Percentiles rank a stretch among this genome's conserved stretches.
These are phyloP conservation scores for Corythornis cristatus DNA, from an alignment of 2,113 vertebrate species.

Conservation along the genomic window DNA sequence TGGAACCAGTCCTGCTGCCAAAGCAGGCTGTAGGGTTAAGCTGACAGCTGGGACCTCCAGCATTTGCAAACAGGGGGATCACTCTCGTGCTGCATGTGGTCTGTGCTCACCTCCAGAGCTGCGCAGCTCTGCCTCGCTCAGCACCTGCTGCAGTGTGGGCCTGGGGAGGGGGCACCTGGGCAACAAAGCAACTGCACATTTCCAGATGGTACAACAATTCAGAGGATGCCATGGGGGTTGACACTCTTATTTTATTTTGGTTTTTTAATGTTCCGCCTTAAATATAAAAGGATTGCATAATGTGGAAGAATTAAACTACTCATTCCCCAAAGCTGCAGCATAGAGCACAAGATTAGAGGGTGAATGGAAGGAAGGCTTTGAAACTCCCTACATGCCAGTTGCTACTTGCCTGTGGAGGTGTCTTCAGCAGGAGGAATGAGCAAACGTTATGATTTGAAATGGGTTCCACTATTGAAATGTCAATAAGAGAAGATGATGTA, in stretches of 20 bases:
- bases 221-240: not conserved
- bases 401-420: not conserved
- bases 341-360: not conserved
- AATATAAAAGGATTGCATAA: not conserved
- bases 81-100: accelerated
- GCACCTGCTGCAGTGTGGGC: not conserved
- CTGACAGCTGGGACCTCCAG: not conserved
- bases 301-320: slow-evolving; percentile 2
- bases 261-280: slow-evolving; percentile 9
- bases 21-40: not conserved
- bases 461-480: not conserved
- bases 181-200: not conserved
- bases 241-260: not conserved
- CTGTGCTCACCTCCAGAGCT: not conserved
- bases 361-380: not conserved
- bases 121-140: accelerated
- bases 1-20: not conserved
- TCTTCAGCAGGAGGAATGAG: not conserved
- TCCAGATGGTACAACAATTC: not conserved
- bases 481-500: not conserved
- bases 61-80: not conserved
- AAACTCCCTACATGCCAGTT: not conserved
- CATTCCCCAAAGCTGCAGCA: not conserved
- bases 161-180: not conserved
- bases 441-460: not conserved